Percentiles rank a stretch among this genome's conserved stretches.
Evolutionary conservation across 2,797 vertebrate genomes (phyloP).

Genomic region (Danio aesculapii): DNA sequence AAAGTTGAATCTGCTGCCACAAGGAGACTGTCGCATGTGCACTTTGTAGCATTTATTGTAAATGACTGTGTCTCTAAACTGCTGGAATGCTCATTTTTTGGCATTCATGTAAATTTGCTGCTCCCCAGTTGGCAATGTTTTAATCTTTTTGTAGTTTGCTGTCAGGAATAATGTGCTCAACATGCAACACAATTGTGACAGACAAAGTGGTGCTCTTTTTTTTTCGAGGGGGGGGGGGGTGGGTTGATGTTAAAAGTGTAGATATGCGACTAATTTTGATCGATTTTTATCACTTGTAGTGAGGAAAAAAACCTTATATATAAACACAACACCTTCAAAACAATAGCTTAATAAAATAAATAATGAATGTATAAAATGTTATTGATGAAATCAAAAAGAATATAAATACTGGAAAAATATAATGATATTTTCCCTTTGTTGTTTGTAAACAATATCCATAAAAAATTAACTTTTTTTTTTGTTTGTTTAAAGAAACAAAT

Average conservation of each 20-base stretch:
- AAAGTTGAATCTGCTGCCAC: conserved; percentile 13
- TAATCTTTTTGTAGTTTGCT: conserved; percentile 1
- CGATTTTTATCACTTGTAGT: conserved; percentile 3
- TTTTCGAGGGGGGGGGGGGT: not conserved
- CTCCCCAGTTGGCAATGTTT: not conserved
- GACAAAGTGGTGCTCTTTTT: conserved; percentile 13
- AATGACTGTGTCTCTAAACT: not conserved
- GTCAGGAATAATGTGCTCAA: not conserved
- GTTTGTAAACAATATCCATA: too few relatives aligned
- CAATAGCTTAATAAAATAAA: conserved; percentile 35
- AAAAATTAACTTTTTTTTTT: too few relatives aligned
- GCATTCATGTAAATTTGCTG: conserved; percentile 8
- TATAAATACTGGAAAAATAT: too few relatives aligned
- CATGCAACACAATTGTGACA: not conserved
- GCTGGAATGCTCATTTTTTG: not conserved
- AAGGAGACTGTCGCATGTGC: conserved; percentile 26
- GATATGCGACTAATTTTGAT: conserved; percentile 9
- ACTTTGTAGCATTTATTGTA: conserved; percentile 26
- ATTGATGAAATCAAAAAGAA: conserved; percentile 29
- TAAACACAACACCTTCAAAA: conserved; percentile 30
- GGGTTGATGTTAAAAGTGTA: conserved; percentile 31
- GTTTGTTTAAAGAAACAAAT: too few relatives aligned
- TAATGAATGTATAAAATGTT: conserved; percentile 60
- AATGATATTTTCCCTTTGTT: too few relatives aligned
- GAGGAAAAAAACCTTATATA: conserved; percentile 9